Evolutionary conservation across 2,888 invertebrate genomes (phyloP), one percentile per base, ranked within the genome.

Genomic region (Diaperis boleti): DNA sequence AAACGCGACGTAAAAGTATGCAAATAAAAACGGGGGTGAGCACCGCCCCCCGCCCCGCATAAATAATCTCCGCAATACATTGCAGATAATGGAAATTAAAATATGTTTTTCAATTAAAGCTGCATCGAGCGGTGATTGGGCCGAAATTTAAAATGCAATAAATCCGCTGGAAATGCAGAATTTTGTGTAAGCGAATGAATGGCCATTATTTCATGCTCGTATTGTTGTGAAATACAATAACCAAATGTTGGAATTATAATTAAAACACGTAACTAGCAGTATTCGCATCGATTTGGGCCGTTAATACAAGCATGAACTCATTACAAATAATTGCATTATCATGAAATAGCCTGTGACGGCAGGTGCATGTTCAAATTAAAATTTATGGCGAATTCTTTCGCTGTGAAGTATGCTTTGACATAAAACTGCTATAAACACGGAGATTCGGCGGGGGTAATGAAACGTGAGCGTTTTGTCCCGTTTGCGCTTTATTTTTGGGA

Each of bases 171-270:
- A 44, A 37, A 55, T 47, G 37, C 35, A 26, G 37, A 54, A 42
- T 65, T 62, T 59, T 69, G 67, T 67, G 64, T 44, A 69, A 69
- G 69, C 68, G 66, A 70, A 72, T 68, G 65, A 65, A 65, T 62
- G 55, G 42, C 56, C 54, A 67, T 67, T 69, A 64, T 65, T 66
- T 61, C 63, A 60, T 62, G 63, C 66, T 41, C 47, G 56, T 50
- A 64, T 67, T 63, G 67, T 67, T 64, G 59, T 61, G 59, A 56
- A 63, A 63, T 60, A 60, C 60, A 64, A 56, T 61, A 66, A 61
- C 62, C 62, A 57, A 68, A 69, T 59, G 66, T 64, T 56, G 67
- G 50, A 67, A 69, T 69, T 69, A 69, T 69, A 69, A 68, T 67
- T 67, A 68, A 67, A 68, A 68, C 64, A 64, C 52, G 62, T 64